These are phyloP conservation scores for Dynastes hyllus DNA, from an alignment of 2,888 invertebrate species.

Conservation along the genomic window DNA sequence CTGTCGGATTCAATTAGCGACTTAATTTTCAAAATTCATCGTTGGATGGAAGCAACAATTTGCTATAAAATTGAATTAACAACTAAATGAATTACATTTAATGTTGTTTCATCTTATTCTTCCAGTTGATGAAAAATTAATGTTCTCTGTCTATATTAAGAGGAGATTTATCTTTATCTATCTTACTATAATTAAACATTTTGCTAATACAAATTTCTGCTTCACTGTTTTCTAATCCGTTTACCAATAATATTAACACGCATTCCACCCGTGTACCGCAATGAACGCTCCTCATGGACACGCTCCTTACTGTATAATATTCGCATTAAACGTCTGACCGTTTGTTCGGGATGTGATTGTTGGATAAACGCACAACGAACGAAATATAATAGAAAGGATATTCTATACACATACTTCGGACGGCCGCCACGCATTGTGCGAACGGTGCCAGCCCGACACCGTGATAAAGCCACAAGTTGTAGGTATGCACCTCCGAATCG, in stretches of 20 bases:
- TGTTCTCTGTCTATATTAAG: too few relatives aligned
- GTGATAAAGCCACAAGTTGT: constrained; percentile 42
- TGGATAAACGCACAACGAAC: not conserved
- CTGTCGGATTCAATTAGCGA: too few relatives aligned
- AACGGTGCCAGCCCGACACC: not conserved
- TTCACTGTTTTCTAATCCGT: not conserved
- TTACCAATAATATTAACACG: not conserved
- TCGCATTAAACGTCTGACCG: constrained; percentile 18
- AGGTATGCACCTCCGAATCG: constrained; percentile 17
- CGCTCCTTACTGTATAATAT: constrained; percentile 24
- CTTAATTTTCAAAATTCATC: too few relatives aligned
- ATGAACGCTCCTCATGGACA: not conserved
- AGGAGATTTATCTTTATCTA: too few relatives aligned
- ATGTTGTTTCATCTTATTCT: too few relatives aligned
- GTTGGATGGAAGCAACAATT: too few relatives aligned
- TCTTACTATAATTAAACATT: not conserved
- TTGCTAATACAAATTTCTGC: not conserved
- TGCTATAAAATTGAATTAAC: too few relatives aligned
- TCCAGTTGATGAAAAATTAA: too few relatives aligned
- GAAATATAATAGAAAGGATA: not conserved
- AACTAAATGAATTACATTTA: too few relatives aligned
- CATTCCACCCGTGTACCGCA: not conserved
- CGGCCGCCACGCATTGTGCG: constrained; percentile 11
- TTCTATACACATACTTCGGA: not conserved
- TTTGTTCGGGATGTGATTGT: constrained; percentile 11